Evolutionary conservation across 1,140 invertebrate species (phyloP), one percentile per base, ranked within the genome.

Genomic region (Lordiphosa mommai): DNA sequence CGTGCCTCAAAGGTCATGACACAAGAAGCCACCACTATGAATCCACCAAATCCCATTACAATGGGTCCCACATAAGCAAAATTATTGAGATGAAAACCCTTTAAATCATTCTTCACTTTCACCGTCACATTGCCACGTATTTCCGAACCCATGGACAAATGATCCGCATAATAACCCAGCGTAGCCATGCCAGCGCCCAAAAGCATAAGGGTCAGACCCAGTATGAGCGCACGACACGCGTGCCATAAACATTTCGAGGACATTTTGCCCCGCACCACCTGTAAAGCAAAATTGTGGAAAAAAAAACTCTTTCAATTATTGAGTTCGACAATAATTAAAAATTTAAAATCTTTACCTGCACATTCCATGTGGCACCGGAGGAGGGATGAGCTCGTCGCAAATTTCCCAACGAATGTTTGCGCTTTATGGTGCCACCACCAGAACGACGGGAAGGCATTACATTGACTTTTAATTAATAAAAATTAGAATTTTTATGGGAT

Each of bases 1-100:
- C 95, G 91, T 0, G 95, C 95, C 86, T 97, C 96, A 73, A 97
- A 97, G 0, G 96, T 97, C 95, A 97, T 96, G n/a, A 98, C 96
- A 69, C 96, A 97, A 0, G 96, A 95, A 4, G 96, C 96, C 1
- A 97, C 96, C 3, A 98, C 95, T 50, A 97, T 96, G 80, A 98
- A 96, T 10, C 95, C 96, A 90, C 96, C 96, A 30, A 97, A 93
- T 29, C 96, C 96, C 96, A 97, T 97, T 16, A 97, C 94, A 56
- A 97, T 96, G 5, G 96, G 96, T 5, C 96, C 96, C 2, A 95
- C 96, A 76, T 97, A 97, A 0, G 96, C 96, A 1, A 97, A 90
- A 86, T 97, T 97, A 89, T 96, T 96, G 27, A 97, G 91, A 80
- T 96, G 95, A 86, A 96, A 95, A 34, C 94, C 94, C 34, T 94